phyloP scores from a whole-genome alignment of 2,888 invertebrate genomes.

The Helleia helle region DNA sequence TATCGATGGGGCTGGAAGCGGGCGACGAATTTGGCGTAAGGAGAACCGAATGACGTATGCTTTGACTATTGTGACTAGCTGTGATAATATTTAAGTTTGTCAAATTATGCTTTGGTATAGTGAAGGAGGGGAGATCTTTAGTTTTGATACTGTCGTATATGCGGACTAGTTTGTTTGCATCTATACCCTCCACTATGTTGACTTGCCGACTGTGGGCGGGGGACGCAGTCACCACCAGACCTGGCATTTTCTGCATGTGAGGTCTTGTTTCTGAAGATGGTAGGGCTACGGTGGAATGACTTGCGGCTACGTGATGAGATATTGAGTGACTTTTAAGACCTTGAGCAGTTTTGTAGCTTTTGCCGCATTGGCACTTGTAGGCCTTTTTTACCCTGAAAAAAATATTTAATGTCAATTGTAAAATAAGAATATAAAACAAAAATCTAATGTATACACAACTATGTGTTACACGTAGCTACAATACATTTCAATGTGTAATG shows the following conservation, averaged over 20 bases:
- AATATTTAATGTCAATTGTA: slow-evolving; percentile 31
- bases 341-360: slow-evolving; percentile 87
- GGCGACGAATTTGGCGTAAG: slow-evolving; percentile 69
- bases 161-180: slow-evolving; percentile 53
- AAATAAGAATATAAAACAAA: too few relatives aligned
- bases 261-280: slow-evolving; percentile 18
- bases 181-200: slow-evolving; percentile 36
- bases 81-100: slow-evolving; percentile 40
- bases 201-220: slow-evolving; percentile 37
- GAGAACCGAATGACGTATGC: slow-evolving; percentile 42
- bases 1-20: slow-evolving; percentile 40
- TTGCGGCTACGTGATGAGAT: slow-evolving; percentile 38
- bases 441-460: too few relatives aligned
- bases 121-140: slow-evolving; percentile 51
- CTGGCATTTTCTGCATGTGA: slow-evolving; percentile 35
- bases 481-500: too few relatives aligned
- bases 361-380: slow-evolving; percentile 88
- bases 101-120: slow-evolving; percentile 54
- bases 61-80: slow-evolving; percentile 27
- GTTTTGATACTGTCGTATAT: slow-evolving; percentile 56
- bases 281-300: slow-evolving; percentile 21
- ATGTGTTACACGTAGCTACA: too few relatives aligned
- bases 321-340: slow-evolving; percentile 83
- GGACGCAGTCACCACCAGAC: slow-evolving; percentile 56
- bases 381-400: slow-evolving; percentile 82